Evolutionary conservation across 2,113 vertebrate species (phyloP), one percentile per base, ranked within the genome.

Genomic region (Cisticola juncidis): DNA sequence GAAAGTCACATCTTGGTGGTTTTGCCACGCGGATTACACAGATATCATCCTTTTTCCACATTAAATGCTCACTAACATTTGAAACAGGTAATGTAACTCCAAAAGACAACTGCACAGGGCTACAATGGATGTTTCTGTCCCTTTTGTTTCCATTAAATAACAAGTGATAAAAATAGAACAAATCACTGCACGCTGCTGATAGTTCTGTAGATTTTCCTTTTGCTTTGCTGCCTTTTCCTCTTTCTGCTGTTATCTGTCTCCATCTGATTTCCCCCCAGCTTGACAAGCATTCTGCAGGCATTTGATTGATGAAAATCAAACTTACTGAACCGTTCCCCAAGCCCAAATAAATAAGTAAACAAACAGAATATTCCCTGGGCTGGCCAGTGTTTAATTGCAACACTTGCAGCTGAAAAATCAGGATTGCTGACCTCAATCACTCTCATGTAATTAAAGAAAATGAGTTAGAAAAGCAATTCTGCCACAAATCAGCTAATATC

Each of bases 61-160:
- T 48, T 44, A 92, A 94, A 85, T 64, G 48, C 47, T 57, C 5
- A 5, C 65, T 72, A 60, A 40, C 11, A 64, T 26, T 47, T 33
- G 68, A 64, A 86, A 79, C 51, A 88, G 61, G 72, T 88, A 47
- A 54, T 24, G 53, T 35, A 78, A 54, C 45, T 64, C 79, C 26
- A 76, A n/a, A 58, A 31, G 65, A 54, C 73, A 94, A 33, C 64
- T 23, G 25, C 31, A 81, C 47, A 31, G 69, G 50, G 54, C 56
- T 79, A 18, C 25, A 53, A 83, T 24, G 35, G 29, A 42, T 9
- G 9, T 65, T 79, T 42, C 16, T 68, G 66, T 81, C 86, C 78
- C 77, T 82, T 84, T 64, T 56, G 9, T 81, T 82, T 92, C 83
- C 84, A 51, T 56, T 71, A 94, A 97, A 79, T 68, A 78, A 84